Conservation (phyloP, 2,797 vertebrate genomes). For the Eutrigla gurnardus region DNA sequence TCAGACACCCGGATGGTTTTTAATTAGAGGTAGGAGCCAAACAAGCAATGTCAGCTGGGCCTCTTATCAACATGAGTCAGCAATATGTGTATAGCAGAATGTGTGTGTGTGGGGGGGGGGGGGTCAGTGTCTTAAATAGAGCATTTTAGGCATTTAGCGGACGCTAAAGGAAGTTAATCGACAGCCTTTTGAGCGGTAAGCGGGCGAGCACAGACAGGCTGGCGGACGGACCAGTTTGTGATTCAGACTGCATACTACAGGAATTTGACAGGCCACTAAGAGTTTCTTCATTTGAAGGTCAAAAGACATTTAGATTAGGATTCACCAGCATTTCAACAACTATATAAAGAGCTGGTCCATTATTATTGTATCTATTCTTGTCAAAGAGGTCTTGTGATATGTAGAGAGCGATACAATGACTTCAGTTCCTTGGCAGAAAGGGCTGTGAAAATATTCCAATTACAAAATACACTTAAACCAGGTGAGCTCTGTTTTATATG, state of each 20-base stretch:
- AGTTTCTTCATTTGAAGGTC: background rate
- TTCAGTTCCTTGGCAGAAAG: no score
- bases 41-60: constrained; percentile 66
- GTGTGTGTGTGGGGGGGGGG: constrained; percentile 1
- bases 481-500: no score
- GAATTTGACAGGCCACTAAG: background rate
- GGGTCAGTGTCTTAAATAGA: constrained; percentile 15
- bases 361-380: background rate
- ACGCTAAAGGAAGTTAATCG: constrained; percentile 8
- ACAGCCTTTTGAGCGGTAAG: constrained; percentile 11
- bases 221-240: background rate
- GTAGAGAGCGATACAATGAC: no score
- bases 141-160: constrained; percentile 26
- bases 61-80: constrained; percentile 65
- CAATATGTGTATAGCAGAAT: no score
- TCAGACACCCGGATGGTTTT: constrained; percentile 64
- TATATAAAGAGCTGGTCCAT: background rate
- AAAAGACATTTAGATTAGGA: background rate
- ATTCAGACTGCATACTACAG: background rate
- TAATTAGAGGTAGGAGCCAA: constrained; percentile 71
- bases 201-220: background rate
- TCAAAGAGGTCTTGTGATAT: no score
- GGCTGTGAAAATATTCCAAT: no score
- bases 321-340: background rate
- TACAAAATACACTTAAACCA: no score